Evolutionary conservation across 1,140 invertebrate species (phyloP), one percentile per base, ranked within the genome.

Genomic region (Papilio aristodemus): DNA sequence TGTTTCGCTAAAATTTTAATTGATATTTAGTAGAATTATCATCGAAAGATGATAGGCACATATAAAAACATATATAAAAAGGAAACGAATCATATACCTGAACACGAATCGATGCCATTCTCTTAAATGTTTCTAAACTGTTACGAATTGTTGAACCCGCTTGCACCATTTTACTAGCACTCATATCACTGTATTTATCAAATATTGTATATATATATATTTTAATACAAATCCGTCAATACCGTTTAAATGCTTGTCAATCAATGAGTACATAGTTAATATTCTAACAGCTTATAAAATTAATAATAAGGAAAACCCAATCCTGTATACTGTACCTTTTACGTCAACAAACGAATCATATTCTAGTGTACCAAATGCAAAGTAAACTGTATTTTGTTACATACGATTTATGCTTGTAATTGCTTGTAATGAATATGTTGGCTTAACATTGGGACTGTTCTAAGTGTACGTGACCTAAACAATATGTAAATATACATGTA

Each of bases 111-210:
- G 78, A 78, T 39, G 78, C 77, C 10, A 84, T 77, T 62, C 74
- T 80, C 36, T 80, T 84, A 1, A 84, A 59, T 17, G 77, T 77
- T 58, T 83, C 77, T 32, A 84, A 67, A 39, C 84, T 86, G 0
- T 68, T 74, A 13, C 81, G 74, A 10, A 84, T 62, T 19, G 72
- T 57, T 10, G 71, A 68, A 57, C 68, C 78, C 32, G 72, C 54
- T 14, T 68, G 68, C 50, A 83, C 80, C 82, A 84, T 84, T 77
- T 70, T 75, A 9, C 13, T 32, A 69, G 62, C 39, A 25, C n/a
- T n/a, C 2, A 13, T 13, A 57, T 57, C 4, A 57, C 4, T 57
- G 13, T 10, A 50, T 1, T 27, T 2, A 27, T 27, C 10, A 13
- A 32, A 4, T 13, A 25, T 7, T n/a, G 27, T 22, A n/a, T 27